phyloP scores from a whole-genome alignment of 2,797 vertebrate genomes.

The Hemitrygon akajei region DNA sequence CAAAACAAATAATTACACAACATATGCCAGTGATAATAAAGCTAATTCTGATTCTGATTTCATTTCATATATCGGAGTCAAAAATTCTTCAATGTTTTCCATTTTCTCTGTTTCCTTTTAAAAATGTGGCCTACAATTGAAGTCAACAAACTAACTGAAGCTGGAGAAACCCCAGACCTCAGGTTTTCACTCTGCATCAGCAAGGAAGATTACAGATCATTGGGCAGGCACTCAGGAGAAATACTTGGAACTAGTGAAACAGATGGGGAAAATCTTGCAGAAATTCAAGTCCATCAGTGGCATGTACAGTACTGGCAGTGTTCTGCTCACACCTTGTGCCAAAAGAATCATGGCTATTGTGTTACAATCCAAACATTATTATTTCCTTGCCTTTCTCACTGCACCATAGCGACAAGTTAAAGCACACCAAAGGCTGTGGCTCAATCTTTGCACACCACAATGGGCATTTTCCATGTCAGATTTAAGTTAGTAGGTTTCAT shows the following conservation, averaged over 20 bases:
- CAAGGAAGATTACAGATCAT: not conserved
- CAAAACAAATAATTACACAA: no score
- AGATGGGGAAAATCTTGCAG: not conserved
- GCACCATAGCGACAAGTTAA: not conserved
- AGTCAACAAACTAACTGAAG: not conserved
- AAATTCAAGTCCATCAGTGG: not conserved
- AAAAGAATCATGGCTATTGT: not conserved
- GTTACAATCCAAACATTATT: no score
- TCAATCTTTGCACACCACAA: not conserved
- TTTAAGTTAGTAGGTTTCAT: not conserved
- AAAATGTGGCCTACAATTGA: not conserved
- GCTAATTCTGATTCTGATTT: no score
- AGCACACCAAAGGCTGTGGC: not conserved
- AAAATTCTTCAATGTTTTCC: not conserved
- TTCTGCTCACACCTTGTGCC: not conserved
- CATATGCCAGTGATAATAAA: no score
- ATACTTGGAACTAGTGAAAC: not conserved
- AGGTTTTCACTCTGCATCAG: not conserved
- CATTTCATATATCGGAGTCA: not conserved
- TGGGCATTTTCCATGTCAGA: not conserved
- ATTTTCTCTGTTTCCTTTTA: not conserved
- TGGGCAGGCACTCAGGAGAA: not conserved
- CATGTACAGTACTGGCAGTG: not conserved
- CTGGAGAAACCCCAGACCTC: not conserved
- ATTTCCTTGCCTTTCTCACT: not conserved